Evolutionary conservation across 2,113 vertebrate species (phyloP).

Genomic region (Hassar affinis): DNA sequence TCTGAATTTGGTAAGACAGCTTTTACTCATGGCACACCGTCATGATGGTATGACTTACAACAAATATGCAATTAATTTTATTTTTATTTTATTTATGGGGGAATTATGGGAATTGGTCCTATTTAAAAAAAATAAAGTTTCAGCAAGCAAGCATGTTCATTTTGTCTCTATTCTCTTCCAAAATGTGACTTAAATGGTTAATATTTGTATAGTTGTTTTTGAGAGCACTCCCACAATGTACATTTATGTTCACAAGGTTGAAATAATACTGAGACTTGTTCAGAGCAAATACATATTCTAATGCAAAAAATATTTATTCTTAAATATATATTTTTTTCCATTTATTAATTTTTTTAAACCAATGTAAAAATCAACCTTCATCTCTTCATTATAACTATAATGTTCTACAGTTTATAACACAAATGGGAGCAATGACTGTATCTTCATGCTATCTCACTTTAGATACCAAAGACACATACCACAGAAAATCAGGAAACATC

Average conservation of each 20-base stretch:
- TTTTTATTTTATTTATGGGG: neutral
- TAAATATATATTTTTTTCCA: neutral
- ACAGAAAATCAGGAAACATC: constrained; percentile 12
- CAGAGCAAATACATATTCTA: neutral
- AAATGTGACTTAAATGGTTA: neutral
- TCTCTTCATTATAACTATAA: neutral
- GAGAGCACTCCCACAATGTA: neutral
- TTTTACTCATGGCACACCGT: neutral
- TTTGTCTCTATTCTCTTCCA: neutral
- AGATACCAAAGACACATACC: constrained; percentile 12
- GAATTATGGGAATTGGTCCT: neutral
- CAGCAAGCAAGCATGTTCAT: neutral
- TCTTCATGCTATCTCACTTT: neutral
- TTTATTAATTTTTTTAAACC: neutral
- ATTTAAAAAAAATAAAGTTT: no score
- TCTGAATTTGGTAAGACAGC: neutral
- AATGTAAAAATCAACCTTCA: neutral
- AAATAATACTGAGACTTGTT: neutral
- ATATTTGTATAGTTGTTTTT: constrained; percentile 1
- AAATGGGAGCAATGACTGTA: neutral
- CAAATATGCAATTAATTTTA: neutral
- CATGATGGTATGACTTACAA: neutral
- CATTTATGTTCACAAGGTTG: neutral
- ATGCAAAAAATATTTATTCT: neutral
- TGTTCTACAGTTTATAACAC: neutral